Evolutionary conservation across 2,797 vertebrate genomes (phyloP).

Genomic region (Megaceryle alcyon): DNA sequence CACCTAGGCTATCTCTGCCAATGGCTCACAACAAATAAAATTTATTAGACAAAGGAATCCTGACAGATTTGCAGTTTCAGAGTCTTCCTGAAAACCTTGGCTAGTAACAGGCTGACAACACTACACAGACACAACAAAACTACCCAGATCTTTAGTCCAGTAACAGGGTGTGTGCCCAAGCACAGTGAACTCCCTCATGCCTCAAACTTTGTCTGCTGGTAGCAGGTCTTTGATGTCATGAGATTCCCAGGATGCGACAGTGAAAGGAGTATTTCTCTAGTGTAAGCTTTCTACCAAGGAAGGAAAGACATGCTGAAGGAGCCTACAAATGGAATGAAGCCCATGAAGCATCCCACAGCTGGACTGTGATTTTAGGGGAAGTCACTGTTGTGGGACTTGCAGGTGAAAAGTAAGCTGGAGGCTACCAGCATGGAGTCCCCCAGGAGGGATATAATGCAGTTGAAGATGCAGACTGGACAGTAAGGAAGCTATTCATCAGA

Average conservation of each 20-base stretch:
- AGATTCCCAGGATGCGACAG: neutral
- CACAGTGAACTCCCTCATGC: neutral
- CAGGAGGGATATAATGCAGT: neutral
- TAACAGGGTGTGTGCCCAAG: neutral
- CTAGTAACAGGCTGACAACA: neutral
- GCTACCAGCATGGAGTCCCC: neutral
- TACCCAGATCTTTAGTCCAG: neutral
- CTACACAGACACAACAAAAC: neutral
- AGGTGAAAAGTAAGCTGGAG: neutral
- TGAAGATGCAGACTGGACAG: neutral
- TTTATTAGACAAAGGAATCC: neutral
- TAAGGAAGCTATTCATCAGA: neutral
- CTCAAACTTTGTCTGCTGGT: neutral
- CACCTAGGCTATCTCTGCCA: neutral
- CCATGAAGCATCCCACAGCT: fast-evolving
- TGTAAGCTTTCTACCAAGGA: neutral
- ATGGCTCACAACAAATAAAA: neutral
- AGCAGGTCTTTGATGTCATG: neutral
- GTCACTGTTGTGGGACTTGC: neutral
- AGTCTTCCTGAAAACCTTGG: neutral
- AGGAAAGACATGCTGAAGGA: neutral
- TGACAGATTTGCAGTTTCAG: neutral
- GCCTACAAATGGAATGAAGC: fast-evolving
- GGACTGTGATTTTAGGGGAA: neutral
- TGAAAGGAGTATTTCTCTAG: neutral